Evolutionary conservation across 2,113 vertebrate species (phyloP), one percentile per base, ranked within the genome.

Genomic region (Gymnogyps californianus): DNA sequence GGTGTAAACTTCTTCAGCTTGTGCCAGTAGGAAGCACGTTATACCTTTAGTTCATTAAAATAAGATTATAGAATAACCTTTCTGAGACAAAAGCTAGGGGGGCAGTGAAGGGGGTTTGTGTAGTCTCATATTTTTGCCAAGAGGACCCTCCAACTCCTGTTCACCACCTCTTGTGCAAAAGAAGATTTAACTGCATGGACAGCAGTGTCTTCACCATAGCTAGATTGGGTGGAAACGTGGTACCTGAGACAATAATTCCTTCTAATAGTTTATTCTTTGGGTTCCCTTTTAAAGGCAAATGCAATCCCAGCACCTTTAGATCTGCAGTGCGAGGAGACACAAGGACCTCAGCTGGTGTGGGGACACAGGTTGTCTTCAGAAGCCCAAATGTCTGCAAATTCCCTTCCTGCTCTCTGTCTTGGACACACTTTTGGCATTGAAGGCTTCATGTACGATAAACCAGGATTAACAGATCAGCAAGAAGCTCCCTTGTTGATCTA

Each of bases 1-100:
- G 26, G 44, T 89, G 15, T 74, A 85, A 92, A 88, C 3, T 22
- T 85, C 40, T 93, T 91, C 36, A 92, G 8, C 49, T 86, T 81
- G 26, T 20, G n/a, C 8, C 78, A 85, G 42, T 28, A 92, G 71
- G 59, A 96, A 96, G 16, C 4, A 61, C 8, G 3, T 77, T 92
- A 62, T 58, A 62, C 34, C 18, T 91, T 83, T 36, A 7, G 25
- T 80, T 84, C 46, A 83, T 87, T 94, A 67, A 86, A 72, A 8
- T 32, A 34, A 95, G 32, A 47, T 17, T 34, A n/a, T 28, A 25
- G 25, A 89, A 86, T 40, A 55, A 28, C 25, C 6, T 96, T 90
- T 57, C 29, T 76, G 52, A 81, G 58, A 26, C 6, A 65, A 72
- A 59, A 86, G 18, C 7, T 44, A 16, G 1, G 4, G 6, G 6